Percentiles rank a stretch among this genome's conserved stretches.
These are phyloP conservation scores for Okamejei kenojei DNA, from an alignment of 2,797 vertebrate genomes.

Conservation along the genomic window DNA sequence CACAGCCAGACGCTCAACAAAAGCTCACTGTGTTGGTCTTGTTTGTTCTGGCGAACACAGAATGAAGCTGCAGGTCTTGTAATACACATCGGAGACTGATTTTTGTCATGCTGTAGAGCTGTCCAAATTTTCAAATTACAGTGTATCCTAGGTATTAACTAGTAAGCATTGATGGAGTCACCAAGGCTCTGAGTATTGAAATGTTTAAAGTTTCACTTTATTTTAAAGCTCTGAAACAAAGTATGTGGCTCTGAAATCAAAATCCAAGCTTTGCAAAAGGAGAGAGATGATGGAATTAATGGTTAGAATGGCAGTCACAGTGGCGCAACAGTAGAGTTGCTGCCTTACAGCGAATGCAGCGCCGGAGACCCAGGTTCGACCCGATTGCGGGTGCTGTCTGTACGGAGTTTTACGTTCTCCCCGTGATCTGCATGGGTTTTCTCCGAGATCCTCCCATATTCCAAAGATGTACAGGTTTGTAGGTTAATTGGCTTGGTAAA, in stretches of 20 bases:
- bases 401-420: no score
- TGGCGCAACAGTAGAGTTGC: no score
- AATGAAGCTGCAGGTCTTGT: not conserved
- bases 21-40: not conserved
- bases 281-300: no score
- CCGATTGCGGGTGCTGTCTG: no score
- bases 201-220: not conserved
- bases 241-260: not conserved
- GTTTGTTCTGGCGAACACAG: not conserved
- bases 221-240: not conserved
- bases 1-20: conserved; percentile 9
- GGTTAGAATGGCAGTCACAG: not conserved
- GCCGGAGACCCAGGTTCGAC: no score
- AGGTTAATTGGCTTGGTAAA: no score
- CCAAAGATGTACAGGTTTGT: no score
- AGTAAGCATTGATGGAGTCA: not conserved
- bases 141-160: not conserved
- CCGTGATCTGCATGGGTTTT: no score
- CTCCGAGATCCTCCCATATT: no score
- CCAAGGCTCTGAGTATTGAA: not conserved
- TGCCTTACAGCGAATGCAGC: no score
- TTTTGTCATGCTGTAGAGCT: not conserved
- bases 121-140: not conserved
- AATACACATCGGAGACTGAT: not conserved
- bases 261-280: not conserved